These are phyloP conservation scores for Apotomis betuletana DNA, from an alignment of 2,888 invertebrate genomes.

Conservation along the genomic window DNA sequence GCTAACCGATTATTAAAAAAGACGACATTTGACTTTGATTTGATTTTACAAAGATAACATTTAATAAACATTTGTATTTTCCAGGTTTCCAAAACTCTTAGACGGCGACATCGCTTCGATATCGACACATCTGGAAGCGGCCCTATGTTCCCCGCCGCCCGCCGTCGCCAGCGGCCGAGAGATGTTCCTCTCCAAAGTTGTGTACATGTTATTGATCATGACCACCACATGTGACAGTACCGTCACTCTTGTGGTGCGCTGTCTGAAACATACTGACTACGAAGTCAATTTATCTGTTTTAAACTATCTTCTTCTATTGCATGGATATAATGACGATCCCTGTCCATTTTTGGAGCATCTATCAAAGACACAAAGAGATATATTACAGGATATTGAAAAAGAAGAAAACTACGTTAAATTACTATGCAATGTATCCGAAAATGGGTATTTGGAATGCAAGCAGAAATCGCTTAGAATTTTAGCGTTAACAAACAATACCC, in stretches of 20 bases:
- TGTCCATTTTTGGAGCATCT: conserved; percentile 58
- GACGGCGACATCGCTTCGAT: conserved; percentile 47
- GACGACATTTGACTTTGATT: no score
- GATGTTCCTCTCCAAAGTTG: conserved; percentile 57
- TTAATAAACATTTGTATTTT: conserved; percentile 42
- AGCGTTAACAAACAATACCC: conserved; percentile 57
- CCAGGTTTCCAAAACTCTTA: conserved; percentile 58
- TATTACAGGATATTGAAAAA: conserved; percentile 46
- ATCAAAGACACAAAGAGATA: conserved; percentile 41
- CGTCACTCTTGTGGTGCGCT: conserved; percentile 46
- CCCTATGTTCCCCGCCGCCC: conserved; percentile 51
- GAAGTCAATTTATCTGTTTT: conserved; percentile 56
- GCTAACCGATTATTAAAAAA: no score
- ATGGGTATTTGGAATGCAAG: conserved; percentile 62
- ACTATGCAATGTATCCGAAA: conserved; percentile 55
- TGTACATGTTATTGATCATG: conserved; percentile 51
- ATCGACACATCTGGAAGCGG: conserved; percentile 46
- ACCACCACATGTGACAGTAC: conserved; percentile 43
- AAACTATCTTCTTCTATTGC: conserved; percentile 55
- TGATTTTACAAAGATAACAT: no score
- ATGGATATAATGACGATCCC: conserved; percentile 52
- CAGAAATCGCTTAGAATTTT: conserved; percentile 66
- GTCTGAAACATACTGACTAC: conserved; percentile 53
- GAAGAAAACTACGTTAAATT: conserved; percentile 49
- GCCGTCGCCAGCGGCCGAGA: conserved; percentile 56